These are phyloP conservation scores for Serrognathus titanus DNA, from an alignment of 2,888 invertebrate species.

Conservation along the genomic window DNA sequence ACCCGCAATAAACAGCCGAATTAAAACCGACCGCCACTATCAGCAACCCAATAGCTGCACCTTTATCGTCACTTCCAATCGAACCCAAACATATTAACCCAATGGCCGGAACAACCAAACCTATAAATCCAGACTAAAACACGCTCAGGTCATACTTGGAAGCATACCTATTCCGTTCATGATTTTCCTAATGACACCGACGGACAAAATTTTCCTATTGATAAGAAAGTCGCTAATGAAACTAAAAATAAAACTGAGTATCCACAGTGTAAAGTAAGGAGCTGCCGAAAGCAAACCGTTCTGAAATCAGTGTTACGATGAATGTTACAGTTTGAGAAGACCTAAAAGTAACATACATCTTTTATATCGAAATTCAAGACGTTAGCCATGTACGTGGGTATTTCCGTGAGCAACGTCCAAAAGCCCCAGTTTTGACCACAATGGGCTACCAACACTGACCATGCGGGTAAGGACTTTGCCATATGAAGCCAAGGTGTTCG, in stretches of 20 bases:
- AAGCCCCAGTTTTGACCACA: conserved; percentile 77
- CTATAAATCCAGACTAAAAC: conserved; percentile 31
- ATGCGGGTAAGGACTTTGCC: conserved; percentile 71
- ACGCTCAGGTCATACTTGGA: not conserved
- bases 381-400: conserved; percentile 74
- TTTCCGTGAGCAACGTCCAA: conserved; percentile 79
- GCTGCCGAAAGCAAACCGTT: conserved; percentile 67
- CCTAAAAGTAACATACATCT: conserved; percentile 20
- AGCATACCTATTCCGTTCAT: conserved; percentile 55
- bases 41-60: conserved; percentile 61
- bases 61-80: conserved; percentile 54
- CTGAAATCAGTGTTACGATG: conserved; percentile 36
- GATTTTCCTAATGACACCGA: conserved; percentile 60
- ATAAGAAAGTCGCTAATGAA: conserved; percentile 61
- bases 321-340: not conserved
- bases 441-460: conserved; percentile 69
- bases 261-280: conserved; percentile 71
- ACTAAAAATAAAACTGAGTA: conserved; percentile 68
- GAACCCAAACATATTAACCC: conserved; percentile 62
- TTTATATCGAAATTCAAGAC: conserved; percentile 70
- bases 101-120: conserved; percentile 67
- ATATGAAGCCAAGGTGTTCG: conserved; percentile 74
- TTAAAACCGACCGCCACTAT: conserved; percentile 73
- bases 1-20: conserved; percentile 72
- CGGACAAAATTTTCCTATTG: conserved; percentile 51